These are phyloP conservation scores for Stegodyphus mimosarum DNA, from an alignment of 1,140 invertebrate species.

Conservation along the genomic window DNA sequence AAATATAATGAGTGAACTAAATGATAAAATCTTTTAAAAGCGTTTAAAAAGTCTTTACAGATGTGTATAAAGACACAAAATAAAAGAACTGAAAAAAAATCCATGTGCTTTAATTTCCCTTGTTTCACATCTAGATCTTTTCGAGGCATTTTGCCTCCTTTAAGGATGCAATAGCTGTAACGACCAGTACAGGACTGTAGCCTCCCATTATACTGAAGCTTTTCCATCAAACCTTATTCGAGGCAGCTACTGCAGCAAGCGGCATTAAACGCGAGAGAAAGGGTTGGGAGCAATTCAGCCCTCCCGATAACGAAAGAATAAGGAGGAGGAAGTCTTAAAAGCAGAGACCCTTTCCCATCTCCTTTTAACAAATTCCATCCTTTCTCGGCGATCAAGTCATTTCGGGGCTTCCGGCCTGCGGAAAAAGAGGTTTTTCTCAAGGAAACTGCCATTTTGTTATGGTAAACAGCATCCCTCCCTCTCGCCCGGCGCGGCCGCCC, in stretches of 20 bases:
- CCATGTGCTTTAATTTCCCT: too few relatives aligned
- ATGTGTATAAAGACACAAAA: too few relatives aligned
- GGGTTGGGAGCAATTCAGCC: conserved; percentile 11
- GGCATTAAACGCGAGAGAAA: not conserved
- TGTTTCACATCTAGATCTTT: too few relatives aligned
- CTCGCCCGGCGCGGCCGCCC: not conserved
- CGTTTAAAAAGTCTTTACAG: too few relatives aligned
- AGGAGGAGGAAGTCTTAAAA: not conserved
- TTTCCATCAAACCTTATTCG: not conserved
- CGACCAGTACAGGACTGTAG: too few relatives aligned
- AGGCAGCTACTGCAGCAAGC: not conserved
- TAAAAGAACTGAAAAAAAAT: too few relatives aligned
- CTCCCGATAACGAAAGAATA: conserved; percentile 4
- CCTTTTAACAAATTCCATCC: conserved; percentile 51
- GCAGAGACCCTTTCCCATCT: conserved; percentile 12
- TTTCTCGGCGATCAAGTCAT: conserved; percentile 43
- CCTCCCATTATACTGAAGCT: not conserved
- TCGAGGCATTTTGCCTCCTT: too few relatives aligned
- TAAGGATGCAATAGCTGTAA: too few relatives aligned
- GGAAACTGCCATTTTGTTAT: conserved; percentile 61
- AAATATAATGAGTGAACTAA: too few relatives aligned
- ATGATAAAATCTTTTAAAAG: too few relatives aligned
- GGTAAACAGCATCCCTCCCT: conserved; percentile 52
- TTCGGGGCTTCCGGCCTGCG: conserved; percentile 52
- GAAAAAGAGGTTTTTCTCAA: conserved; percentile 56